These are phyloP conservation scores for Ptilodon capucinus DNA, from an alignment of 2,888 invertebrate species.

Conservation along the genomic window DNA sequence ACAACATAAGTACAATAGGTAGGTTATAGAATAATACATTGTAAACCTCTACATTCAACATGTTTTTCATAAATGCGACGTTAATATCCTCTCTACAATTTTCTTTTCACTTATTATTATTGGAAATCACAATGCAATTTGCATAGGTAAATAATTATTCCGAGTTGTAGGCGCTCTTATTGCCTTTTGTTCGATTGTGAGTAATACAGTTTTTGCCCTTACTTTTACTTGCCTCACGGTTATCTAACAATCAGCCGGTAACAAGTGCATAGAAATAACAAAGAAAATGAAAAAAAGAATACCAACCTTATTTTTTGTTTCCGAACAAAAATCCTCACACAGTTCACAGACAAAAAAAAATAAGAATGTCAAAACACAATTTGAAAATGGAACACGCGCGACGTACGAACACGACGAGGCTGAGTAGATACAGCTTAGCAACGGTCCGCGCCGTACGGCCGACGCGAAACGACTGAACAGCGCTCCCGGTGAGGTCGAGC, in stretches of 20 bases:
- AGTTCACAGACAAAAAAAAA: constrained; percentile 52
- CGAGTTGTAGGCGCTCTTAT: constrained; percentile 1
- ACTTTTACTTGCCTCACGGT: constrained; percentile 11
- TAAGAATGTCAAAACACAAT: constrained; percentile 56
- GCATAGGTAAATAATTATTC: not conserved
- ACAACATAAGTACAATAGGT: too few relatives aligned
- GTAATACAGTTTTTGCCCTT: constrained; percentile 4
- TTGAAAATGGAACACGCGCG: constrained; percentile 66
- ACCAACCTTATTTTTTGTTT: constrained; percentile 54
- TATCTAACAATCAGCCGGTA: not conserved
- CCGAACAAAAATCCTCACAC: constrained; percentile 61
- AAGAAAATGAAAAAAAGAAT: constrained; percentile 23
- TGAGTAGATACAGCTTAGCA: constrained; percentile 18
- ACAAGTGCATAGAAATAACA: constrained; percentile 2
- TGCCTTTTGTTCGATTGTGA: constrained; percentile 8
- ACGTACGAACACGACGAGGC: constrained; percentile 28
- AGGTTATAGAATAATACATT: too few relatives aligned
- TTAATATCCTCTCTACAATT: too few relatives aligned
- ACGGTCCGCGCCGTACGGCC: constrained; percentile 60
- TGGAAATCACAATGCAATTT: not conserved
- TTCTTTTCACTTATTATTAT: too few relatives aligned
- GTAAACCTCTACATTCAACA: too few relatives aligned
- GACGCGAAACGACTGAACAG: constrained; percentile 59
- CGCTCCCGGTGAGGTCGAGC: constrained; percentile 8
- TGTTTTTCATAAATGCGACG: too few relatives aligned